Conservation (phyloP, 2,888 invertebrate species). For the Keiferia lycopersicella region DNA sequence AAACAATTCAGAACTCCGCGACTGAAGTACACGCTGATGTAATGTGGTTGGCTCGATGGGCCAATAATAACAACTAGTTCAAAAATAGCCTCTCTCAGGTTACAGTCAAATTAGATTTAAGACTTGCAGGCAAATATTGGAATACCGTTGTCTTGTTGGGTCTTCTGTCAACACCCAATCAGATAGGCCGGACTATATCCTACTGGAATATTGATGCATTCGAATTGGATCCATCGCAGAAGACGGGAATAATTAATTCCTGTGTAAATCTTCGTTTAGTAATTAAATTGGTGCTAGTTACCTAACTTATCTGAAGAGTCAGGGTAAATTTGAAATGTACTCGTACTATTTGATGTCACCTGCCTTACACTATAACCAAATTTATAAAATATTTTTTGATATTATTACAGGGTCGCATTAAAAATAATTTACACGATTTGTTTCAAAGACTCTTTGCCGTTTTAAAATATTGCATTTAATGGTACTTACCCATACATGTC, state of each 20-base stretch:
- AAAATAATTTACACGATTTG: too few species aligned
- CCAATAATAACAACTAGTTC: background rate
- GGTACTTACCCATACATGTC: too few species aligned
- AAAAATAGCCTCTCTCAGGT: background rate
- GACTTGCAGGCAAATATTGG: conserved; percentile 75
- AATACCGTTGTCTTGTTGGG: conserved; percentile 59
- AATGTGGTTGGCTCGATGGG: background rate
- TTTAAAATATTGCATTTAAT: too few species aligned
- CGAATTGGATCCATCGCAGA: conserved; percentile 14
- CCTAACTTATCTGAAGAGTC: background rate
- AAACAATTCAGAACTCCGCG: too few species aligned
- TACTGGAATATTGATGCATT: conserved; percentile 15
- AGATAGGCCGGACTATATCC: conserved; percentile 55
- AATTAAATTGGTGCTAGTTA: conserved; percentile 5
- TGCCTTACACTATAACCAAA: too few species aligned
- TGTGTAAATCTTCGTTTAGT: conserved; percentile 10
- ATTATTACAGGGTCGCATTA: too few species aligned
- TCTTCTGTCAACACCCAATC: conserved; percentile 56
- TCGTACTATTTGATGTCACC: too few species aligned
- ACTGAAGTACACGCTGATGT: too few species aligned
- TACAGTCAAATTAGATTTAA: conserved; percentile 74
- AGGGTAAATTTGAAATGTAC: background rate
- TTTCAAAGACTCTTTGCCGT: too few species aligned
- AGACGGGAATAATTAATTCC: conserved; percentile 16
- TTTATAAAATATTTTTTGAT: too few species aligned